Conservation (phyloP, 1,140 invertebrate genomes). For the Steinernema khuongi region DNA sequence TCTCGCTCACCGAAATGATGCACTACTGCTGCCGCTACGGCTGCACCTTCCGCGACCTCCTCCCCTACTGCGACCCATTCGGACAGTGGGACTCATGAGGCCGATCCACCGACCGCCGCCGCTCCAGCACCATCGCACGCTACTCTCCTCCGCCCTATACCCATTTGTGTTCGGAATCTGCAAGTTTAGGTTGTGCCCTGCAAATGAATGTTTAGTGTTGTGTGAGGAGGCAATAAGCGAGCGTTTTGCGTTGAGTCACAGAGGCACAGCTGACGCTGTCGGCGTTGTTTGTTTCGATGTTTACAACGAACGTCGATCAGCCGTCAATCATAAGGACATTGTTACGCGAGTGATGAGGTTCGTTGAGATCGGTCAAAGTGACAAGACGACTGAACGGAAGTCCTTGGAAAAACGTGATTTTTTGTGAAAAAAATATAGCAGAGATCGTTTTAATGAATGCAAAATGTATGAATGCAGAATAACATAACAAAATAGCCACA, state of each 20-base stretch:
- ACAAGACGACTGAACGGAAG: too few species aligned
- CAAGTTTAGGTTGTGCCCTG: not conserved
- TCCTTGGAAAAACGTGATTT: not conserved
- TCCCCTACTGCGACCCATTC: conserved; percentile 41
- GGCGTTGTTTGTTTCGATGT: not conserved
- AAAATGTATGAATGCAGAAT: too few species aligned
- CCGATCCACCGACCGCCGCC: not conserved
- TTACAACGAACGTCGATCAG: not conserved
- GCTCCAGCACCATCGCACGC: not conserved
- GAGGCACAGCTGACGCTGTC: not conserved
- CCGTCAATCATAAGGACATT: not conserved
- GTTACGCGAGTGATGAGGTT: too few species aligned
- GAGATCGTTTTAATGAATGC: too few species aligned
- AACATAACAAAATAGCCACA: too few species aligned
- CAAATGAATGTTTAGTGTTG: conserved; percentile 17
- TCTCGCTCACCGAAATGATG: conserved; percentile 40
- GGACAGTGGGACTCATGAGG: conserved; percentile 35
- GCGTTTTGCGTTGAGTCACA: not conserved
- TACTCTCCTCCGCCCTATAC: not conserved
- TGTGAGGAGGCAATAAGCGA: too few species aligned
- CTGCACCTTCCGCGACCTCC: conserved; percentile 35
- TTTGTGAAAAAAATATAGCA: too few species aligned
- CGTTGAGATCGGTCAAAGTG: too few species aligned
- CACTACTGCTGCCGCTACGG: conserved; percentile 36
- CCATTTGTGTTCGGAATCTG: not conserved